phyloP scores from a whole-genome alignment of 2,113 vertebrate species.

The Suricata suricatta region DNA sequence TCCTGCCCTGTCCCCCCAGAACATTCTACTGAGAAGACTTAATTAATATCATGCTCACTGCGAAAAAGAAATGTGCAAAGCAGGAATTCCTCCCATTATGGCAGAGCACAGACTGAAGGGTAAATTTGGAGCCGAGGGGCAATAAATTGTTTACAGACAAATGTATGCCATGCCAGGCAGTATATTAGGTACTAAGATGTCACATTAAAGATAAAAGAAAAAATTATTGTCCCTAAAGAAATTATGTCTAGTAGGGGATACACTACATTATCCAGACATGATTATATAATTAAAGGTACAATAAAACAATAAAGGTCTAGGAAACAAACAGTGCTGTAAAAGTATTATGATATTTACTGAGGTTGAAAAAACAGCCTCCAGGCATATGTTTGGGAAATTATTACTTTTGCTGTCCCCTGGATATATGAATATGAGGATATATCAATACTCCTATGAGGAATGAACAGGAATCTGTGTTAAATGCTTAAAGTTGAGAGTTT shows the following conservation, averaged over 20 bases:
- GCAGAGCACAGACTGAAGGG: neutral
- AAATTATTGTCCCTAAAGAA: neutral
- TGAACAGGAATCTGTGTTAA: neutral
- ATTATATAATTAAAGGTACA: neutral
- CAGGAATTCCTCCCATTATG: neutral
- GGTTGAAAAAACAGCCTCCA: neutral
- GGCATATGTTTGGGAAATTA: neutral
- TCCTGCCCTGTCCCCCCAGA: fast-evolving
- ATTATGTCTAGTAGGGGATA: neutral
- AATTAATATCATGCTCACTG: neutral
- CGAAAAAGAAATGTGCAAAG: neutral
- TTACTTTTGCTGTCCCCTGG: neutral
- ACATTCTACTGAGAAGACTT: neutral
- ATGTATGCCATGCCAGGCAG: neutral
- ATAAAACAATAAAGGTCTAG: neutral
- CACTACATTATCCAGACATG: neutral
- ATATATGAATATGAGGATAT: neutral
- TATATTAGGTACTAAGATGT: neutral
- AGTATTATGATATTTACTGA: neutral
- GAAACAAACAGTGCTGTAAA: neutral
- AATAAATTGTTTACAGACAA: neutral
- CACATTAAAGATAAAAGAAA: neutral
- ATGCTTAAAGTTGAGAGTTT: neutral
- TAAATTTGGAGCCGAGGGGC: neutral
- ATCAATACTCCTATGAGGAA: neutral